Percentiles rank a stretch among this genome's conserved stretches.
Conservation (phyloP, 1,140 invertebrate genomes). For the Neodiprion virginianus region DNA sequence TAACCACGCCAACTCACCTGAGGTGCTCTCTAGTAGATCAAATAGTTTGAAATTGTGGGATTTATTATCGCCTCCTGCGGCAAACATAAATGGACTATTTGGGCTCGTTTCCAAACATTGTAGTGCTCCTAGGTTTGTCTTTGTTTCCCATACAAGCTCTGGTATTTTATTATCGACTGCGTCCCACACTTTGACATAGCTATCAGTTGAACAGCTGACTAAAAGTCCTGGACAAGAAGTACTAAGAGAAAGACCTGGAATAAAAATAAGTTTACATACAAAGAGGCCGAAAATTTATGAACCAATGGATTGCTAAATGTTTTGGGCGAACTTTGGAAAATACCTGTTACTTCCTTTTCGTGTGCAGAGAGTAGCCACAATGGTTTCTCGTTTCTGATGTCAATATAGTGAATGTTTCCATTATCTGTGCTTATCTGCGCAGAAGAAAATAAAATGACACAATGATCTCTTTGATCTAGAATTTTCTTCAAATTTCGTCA, state of each 20-base stretch:
- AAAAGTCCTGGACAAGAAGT: conserved; percentile 72
- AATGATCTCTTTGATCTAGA: background rate
- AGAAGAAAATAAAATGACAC: conserved; percentile 11
- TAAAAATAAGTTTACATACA: conserved; percentile 19
- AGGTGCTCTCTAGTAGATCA: conserved; percentile 72
- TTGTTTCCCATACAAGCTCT: conserved; percentile 65
- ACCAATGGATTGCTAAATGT: background rate
- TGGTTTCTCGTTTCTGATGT: conserved; percentile 73
- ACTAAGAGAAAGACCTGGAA: conserved; percentile 72
- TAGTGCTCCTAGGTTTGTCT: conserved; percentile 72
- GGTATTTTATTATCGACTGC: conserved; percentile 48
- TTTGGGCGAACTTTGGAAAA: background rate
- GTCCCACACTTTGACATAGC: conserved; percentile 83
- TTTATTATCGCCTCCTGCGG: conserved; percentile 85
- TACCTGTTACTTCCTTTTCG: conserved; percentile 81
- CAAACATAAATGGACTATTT: conserved; percentile 81
- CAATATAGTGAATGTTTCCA: conserved; percentile 81
- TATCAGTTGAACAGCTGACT: conserved; percentile 76
- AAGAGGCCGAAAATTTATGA: background rate
- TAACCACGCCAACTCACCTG: conserved; percentile 61
- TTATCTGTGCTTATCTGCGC: conserved; percentile 77
- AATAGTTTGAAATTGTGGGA: conserved; percentile 78
- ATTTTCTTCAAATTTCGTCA: conserved; percentile 30
- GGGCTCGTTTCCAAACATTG: conserved; percentile 79
- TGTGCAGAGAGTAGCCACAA: conserved; percentile 84